phyloP scores from a whole-genome alignment of 1,140 invertebrate species.

The Ostrea edulis region DNA sequence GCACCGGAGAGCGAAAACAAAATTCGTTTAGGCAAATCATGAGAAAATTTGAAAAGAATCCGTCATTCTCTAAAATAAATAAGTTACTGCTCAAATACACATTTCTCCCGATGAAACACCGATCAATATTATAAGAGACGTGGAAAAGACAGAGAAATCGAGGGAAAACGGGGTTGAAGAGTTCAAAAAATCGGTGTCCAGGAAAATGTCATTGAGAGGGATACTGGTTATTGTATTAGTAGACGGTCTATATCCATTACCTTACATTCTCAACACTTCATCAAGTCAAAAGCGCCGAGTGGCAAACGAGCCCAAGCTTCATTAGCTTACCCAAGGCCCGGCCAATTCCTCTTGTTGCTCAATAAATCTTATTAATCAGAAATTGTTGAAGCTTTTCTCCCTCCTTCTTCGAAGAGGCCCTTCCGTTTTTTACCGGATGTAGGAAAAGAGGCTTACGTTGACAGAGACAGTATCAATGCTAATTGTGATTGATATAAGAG shows the following conservation, averaged over 20 bases:
- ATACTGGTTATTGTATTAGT: conserved; percentile 26
- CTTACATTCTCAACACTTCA: conserved; percentile 19
- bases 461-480: conserved; percentile 15
- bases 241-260: background rate
- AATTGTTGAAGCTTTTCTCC: background rate
- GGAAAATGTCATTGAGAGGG: conserved; percentile 13
- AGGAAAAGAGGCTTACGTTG: conserved; percentile 27
- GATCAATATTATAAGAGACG: conserved; percentile 16
- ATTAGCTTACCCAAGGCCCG: background rate
- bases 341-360: conserved; percentile 26
- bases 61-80: conserved; percentile 22
- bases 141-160: conserved; percentile 4
- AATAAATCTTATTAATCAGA: conserved; percentile 36
- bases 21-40: conserved; percentile 26
- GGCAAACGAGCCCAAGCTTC: background rate
- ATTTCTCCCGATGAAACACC: conserved; percentile 4
- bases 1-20: background rate
- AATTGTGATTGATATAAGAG: conserved; percentile 24
- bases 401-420: background rate
- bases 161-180: conserved; percentile 16
- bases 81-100: conserved; percentile 35
- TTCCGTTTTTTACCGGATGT: conserved; percentile 38
- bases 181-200: conserved; percentile 22
- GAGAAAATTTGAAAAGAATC: conserved; percentile 9
- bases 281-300: background rate